Evolutionary conservation across 2,888 invertebrate genomes (phyloP).

Genomic region (Ecliptopera silaceata): DNA sequence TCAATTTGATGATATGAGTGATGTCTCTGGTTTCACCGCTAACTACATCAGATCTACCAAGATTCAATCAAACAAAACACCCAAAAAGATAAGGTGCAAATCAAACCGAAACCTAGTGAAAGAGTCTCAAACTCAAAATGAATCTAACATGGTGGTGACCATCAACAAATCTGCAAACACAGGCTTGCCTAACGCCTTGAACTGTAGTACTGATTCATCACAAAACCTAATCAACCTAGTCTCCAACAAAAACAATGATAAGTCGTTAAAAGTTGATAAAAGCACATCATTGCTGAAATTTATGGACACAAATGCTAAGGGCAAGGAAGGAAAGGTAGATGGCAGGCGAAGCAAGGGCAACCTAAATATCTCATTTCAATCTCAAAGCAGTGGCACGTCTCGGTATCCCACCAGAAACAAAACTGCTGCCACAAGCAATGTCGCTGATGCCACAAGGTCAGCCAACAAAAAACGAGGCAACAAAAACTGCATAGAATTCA

Average conservation of each 20-base stretch:
- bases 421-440: slow-evolving; percentile 31
- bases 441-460: slow-evolving; percentile 18
- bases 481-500: slow-evolving; percentile 49
- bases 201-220: slow-evolving; percentile 70
- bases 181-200: slow-evolving; percentile 45
- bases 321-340: slow-evolving; percentile 37
- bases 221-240: slow-evolving; percentile 68
- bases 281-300: slow-evolving; percentile 67
- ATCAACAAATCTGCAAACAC: slow-evolving; percentile 65
- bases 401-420: slow-evolving; percentile 66
- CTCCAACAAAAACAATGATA: slow-evolving; percentile 53
- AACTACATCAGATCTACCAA: slow-evolving; percentile 78
- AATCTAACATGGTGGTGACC: slow-evolving; percentile 55
- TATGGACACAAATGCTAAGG: slow-evolving; percentile 50
- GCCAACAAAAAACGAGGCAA: slow-evolving; percentile 32
- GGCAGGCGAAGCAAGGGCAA: slow-evolving; percentile 42
- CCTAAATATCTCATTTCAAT: slow-evolving; percentile 60
- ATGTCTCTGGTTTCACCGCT: slow-evolving; percentile 77
- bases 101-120: slow-evolving; percentile 57
- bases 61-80: slow-evolving; percentile 59
- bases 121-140: slow-evolving; percentile 48
- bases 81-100: slow-evolving; percentile 60
- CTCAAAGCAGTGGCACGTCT: slow-evolving; percentile 55
- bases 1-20: slow-evolving; percentile 73
- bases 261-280: slow-evolving; percentile 50